Percentiles rank a stretch among this genome's conserved stretches.
Conservation (phyloP, 2,888 invertebrate species). For the Callosobruchus maculatus region DNA sequence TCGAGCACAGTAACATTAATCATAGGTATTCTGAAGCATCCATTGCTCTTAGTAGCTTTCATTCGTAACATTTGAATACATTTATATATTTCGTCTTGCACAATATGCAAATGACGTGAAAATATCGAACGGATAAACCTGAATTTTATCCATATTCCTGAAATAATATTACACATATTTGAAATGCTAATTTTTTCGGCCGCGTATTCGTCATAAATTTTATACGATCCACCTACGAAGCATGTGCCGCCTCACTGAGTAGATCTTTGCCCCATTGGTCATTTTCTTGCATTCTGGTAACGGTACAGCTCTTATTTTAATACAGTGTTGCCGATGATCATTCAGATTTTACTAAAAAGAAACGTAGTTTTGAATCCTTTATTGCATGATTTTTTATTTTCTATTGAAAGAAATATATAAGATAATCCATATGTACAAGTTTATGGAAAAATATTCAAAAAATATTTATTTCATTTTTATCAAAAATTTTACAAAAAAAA, state of each 20-base stretch:
- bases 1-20: neutral
- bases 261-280: neutral
- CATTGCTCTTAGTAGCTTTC: neutral
- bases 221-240: neutral
- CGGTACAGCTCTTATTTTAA: neutral
- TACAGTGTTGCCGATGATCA: neutral
- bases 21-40: neutral
- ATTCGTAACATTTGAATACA: neutral
- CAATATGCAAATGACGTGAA: neutral
- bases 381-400: too few relatives aligned
- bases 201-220: neutral
- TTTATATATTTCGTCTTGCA: neutral
- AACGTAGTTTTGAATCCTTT: too few relatives aligned
- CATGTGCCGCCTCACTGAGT: too few relatives aligned
- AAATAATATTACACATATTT: neutral
- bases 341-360: too few relatives aligned
- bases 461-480: too few relatives aligned
- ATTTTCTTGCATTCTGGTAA: neutral
- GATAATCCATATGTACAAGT: too few relatives aligned
- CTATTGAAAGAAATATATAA: too few relatives aligned
- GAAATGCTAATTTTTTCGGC: neutral
- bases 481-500: too few relatives aligned
- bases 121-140: neutral
- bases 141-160: neutral
- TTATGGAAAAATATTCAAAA: too few relatives aligned